Percentiles rank a stretch among this genome's conserved stretches.
Evolutionary conservation across 2,888 invertebrate species (phyloP).

Genomic region (Cheilosia soror): DNA sequence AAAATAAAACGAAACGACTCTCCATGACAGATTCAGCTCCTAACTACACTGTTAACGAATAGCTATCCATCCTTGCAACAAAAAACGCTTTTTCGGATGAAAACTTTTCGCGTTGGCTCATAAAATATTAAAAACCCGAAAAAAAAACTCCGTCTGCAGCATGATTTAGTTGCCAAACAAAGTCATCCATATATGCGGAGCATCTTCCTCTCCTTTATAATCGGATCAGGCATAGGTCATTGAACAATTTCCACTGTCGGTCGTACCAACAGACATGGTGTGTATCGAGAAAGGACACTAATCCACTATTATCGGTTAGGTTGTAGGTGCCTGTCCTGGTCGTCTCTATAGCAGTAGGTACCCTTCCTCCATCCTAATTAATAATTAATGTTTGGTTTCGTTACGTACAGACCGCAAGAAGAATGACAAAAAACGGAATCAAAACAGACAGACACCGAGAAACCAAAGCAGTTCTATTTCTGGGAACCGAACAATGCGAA

Average conservation of each 20-base stretch:
- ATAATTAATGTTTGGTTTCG: constrained; percentile 72
- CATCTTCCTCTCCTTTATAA: constrained; percentile 62
- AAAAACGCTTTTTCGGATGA: constrained; percentile 8
- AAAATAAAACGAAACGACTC: not conserved
- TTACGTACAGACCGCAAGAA: constrained; percentile 54
- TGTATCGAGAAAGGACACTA: constrained; percentile 53
- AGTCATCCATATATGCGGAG: constrained; percentile 35
- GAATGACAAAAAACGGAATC: constrained; percentile 4
- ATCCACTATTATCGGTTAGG: constrained; percentile 39
- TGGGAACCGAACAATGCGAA: constrained; percentile 66
- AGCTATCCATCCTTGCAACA: constrained; percentile 1
- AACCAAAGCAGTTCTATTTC: constrained; percentile 40
- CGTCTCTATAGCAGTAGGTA: constrained; percentile 29
- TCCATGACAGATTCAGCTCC: not conserved
- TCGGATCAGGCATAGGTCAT: constrained; percentile 71
- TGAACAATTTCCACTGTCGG: constrained; percentile 60
- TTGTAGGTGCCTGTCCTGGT: not conserved
- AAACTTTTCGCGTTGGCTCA: constrained; percentile 47
- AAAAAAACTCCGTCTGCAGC: constrained; percentile 26
- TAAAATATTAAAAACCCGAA: constrained; percentile 54
- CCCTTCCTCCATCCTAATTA: constrained; percentile 59
- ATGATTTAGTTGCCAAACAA: constrained; percentile 27
- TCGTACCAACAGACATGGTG: constrained; percentile 14
- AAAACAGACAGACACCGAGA: not conserved
- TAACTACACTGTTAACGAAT: not conserved